Conservation (phyloP, 1,140 invertebrate genomes). For the Macrobrachium rosenbergii region DNA sequence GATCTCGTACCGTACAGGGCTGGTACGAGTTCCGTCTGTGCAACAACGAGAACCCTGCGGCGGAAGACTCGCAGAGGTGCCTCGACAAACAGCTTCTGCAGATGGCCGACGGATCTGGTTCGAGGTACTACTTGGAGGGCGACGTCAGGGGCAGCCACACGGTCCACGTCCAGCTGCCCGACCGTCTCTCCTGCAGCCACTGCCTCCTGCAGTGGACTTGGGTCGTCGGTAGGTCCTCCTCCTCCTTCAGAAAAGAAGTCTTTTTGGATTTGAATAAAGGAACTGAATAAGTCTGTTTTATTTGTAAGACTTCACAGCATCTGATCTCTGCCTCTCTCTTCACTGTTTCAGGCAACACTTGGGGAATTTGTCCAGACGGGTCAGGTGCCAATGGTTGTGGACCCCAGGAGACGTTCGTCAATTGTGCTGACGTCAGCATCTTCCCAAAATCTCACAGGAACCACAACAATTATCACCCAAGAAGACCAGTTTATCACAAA, state of each 20-base stretch:
- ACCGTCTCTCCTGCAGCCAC: slow-evolving; percentile 76
- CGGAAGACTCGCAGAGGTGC: slow-evolving; percentile 83
- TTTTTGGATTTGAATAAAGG: not conserved
- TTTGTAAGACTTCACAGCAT: not conserved
- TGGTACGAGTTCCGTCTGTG: slow-evolving; percentile 85
- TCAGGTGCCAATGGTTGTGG: slow-evolving; percentile 88
- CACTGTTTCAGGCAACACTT: slow-evolving; percentile 79
- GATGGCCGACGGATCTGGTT: slow-evolving; percentile 74
- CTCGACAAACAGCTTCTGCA: slow-evolving; percentile 84
- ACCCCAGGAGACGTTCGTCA: slow-evolving; percentile 86
- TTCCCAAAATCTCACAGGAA: not conserved
- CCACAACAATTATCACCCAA: too few relatives aligned
- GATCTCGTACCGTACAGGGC: too few relatives aligned
- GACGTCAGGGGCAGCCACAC: slow-evolving; percentile 83
- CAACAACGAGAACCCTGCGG: slow-evolving; percentile 84
- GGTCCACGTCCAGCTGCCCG: slow-evolving; percentile 81
- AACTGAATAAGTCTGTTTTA: not conserved
- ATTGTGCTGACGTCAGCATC: slow-evolving; percentile 88
- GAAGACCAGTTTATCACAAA: too few relatives aligned
- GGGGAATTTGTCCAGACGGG: slow-evolving; percentile 87
- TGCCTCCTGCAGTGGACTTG: slow-evolving; percentile 81
- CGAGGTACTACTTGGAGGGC: slow-evolving; percentile 73
- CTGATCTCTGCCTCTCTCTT: not conserved
- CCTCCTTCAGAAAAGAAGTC: not conserved
- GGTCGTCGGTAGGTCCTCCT: slow-evolving; percentile 40